Evolutionary conservation across 37 sponge, comb jelly and placozoan genomes (phyloP).

Genomic region (Eunapius fragilis): DNA sequence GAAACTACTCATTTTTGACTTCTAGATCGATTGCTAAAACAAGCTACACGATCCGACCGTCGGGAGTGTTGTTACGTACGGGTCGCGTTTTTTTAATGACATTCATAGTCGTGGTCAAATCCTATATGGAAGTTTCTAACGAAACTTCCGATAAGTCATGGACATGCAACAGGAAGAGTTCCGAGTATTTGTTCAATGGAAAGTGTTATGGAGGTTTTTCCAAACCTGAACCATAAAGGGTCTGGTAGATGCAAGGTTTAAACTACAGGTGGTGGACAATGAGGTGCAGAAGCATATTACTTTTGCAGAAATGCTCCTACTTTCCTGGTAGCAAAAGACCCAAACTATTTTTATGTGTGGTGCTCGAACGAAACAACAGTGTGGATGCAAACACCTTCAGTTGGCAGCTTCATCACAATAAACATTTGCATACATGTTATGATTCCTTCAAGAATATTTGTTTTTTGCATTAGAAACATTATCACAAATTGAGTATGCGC

Average conservation of each 20-base stretch:
- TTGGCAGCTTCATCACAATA: not conserved
- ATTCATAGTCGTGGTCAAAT: no score
- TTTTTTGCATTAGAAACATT: not conserved
- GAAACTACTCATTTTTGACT: no score
- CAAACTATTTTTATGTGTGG: not conserved
- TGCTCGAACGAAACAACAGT: not conserved
- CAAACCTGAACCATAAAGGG: not conserved
- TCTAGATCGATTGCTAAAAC: no score
- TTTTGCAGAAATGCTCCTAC: not conserved
- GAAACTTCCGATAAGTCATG: no score
- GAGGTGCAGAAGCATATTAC: not conserved
- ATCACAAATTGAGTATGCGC: not conserved
- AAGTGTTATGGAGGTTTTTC: not conserved
- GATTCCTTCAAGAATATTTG: not conserved
- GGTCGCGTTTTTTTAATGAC: no score
- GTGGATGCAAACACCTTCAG: not conserved
- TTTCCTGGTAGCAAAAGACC: not conserved
- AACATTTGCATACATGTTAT: not conserved
- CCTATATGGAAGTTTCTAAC: no score
- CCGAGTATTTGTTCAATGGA: not conserved
- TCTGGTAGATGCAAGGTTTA: not conserved
- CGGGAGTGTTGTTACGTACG: no score
- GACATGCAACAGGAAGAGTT: not conserved
- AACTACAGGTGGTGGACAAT: not conserved
- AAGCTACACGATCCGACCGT: no score